Base-by-base conservation (phyloP, 2,113 vertebrate genomes). In the Saguinus midas region DNA sequence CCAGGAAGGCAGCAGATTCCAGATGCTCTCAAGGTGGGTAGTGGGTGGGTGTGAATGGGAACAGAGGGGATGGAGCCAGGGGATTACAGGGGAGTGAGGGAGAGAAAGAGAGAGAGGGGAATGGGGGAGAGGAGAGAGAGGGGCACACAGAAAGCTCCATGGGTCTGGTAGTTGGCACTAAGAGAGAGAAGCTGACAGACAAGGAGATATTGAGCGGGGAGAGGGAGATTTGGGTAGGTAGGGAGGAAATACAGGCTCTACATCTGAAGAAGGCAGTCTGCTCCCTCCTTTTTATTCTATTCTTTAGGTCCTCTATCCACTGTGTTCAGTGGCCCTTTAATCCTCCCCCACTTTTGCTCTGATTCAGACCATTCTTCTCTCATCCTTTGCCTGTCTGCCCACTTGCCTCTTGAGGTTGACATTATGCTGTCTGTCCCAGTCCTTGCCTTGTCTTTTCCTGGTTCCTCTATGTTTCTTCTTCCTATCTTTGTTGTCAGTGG, bases 301-400 rank as follows among this genome's bases (percentile, higher is more conserved):
- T 96, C 61, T 86, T 80, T 90, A 80, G 61, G 70, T 25, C 86
- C 10, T 96, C 43, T 58, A 1, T 35, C 50, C 23, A 9, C 21
- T 84, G 3, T n/a, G 1, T 66, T 87, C 21, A 32, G 61, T 57
- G 57, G 18, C n/a, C 29, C 64, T 94, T 81, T 92, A 61, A 58
- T 75, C 45, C 29, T 76, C 55, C 35, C 79, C n/a, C 23, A 14
- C 20, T 50, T 37, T 55, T 11, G 48, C 70, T 87, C 68, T 87
- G 78, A 93, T 25, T 90, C 85, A 82, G 75, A 85, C 88, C 13
- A 1, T 43, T 72, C 50, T 70, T 66, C 82, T 94, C 75, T 92
- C 72, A 84, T 90, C 37, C 68, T 84, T 92, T 81, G 43, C 81
- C 86, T 70, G 23, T 93, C 83, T 91, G 52, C 76, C 68, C 90